These are phyloP conservation scores for Sapajus apella DNA, from an alignment of 2,113 vertebrate species.

Conservation along the genomic window DNA sequence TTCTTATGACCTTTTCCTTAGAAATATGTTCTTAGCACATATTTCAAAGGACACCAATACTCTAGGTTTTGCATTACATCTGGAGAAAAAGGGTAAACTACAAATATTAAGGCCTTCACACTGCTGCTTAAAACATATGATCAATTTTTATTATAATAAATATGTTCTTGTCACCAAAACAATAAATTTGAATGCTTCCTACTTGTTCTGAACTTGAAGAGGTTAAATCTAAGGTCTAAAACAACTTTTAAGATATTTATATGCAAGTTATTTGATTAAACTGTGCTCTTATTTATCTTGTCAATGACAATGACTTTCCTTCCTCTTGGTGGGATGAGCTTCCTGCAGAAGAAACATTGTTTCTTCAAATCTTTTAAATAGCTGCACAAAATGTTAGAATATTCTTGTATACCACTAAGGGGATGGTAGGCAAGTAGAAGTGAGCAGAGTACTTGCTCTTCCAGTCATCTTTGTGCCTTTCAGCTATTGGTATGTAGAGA, in stretches of 20 bases:
- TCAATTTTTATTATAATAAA: background rate
- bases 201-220: background rate
- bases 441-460: background rate
- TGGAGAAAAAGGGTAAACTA: background rate
- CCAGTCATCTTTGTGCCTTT: conserved; percentile 24
- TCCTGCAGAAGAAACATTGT: background rate
- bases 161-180: background rate
- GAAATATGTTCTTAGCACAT: no score
- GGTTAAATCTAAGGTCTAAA: background rate
- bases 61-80: background rate
- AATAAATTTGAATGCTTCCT: background rate
- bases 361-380: background rate
- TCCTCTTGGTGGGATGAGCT: background rate
- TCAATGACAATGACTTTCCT: background rate
- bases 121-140: background rate
- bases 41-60: no score
- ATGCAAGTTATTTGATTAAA: background rate
- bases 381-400: background rate
- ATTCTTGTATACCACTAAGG: background rate
- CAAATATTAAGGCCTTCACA: background rate
- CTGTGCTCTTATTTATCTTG: background rate
- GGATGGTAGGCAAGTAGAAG: background rate
- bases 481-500: conserved; percentile 26
- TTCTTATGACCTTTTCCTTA: no score
- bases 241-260: background rate